phyloP scores from a whole-genome alignment of 2,113 vertebrate genomes.

The Cynocephalus volans region DNA sequence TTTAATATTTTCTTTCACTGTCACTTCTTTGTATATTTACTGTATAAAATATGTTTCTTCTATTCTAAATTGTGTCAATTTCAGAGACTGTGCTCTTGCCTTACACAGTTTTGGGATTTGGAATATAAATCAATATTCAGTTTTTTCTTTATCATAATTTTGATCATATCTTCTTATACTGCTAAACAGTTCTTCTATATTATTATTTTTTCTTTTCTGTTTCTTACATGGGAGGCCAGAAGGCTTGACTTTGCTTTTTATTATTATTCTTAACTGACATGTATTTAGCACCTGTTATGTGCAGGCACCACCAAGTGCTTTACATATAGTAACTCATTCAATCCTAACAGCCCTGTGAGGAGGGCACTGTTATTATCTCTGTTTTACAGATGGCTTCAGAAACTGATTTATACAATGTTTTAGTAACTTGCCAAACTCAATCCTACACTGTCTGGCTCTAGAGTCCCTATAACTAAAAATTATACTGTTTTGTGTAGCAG shows the following conservation, averaged over 20 bases:
- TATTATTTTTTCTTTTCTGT: not conserved
- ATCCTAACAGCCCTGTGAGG: not conserved
- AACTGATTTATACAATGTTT: not conserved
- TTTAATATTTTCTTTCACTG: slow-evolving; percentile 8
- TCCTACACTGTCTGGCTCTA: not conserved
- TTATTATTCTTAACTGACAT: not conserved
- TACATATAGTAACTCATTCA: not conserved
- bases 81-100: not conserved
- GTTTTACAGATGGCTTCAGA: not conserved
- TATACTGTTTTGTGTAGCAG: not conserved
- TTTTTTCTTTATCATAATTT: slow-evolving; percentile 14
- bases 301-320: not conserved
- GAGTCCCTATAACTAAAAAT: not conserved
- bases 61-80: not conserved
- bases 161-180: not conserved
- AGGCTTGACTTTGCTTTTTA: not conserved
- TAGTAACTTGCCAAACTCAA: not conserved
- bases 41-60: not conserved
- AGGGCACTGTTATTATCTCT: not conserved
- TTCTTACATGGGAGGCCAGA: not conserved
- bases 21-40: slow-evolving; percentile 7
- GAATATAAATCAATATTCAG: not conserved
- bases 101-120: not conserved
- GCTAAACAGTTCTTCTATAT: not conserved
- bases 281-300: not conserved